Conservation (phyloP, 2,797 vertebrate species). For the Channa striata region DNA sequence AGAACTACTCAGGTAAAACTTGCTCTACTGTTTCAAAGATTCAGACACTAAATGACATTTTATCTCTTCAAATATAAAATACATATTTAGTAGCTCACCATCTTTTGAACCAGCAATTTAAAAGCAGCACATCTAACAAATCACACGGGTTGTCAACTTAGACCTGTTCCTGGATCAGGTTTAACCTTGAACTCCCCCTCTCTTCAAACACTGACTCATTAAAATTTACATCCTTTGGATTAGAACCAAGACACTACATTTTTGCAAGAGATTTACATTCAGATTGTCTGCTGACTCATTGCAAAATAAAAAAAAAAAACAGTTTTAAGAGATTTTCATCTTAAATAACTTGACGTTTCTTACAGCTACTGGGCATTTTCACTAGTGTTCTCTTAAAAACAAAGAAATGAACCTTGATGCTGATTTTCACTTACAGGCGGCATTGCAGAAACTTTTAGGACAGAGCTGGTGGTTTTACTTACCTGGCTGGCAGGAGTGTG, state of each 20-base stretch:
- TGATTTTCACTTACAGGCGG: not conserved
- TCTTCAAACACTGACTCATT: not conserved
- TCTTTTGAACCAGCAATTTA: not conserved
- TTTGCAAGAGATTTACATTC: not conserved
- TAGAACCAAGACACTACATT: not conserved
- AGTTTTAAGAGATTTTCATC: no score
- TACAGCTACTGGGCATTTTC: no score
- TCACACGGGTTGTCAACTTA: not conserved
- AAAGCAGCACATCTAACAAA: not conserved
- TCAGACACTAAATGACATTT: not conserved
- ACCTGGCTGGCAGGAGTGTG: slow-evolving; percentile 91
- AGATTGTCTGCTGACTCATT: not conserved
- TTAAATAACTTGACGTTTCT: no score
- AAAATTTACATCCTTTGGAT: not conserved
- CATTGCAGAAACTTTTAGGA: not conserved
- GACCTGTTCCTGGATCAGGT: not conserved
- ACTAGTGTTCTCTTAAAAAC: not conserved
- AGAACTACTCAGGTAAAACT: not conserved
- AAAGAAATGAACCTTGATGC: not conserved
- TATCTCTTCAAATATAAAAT: not conserved
- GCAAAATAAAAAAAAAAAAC: not conserved
- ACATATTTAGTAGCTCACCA: not conserved
- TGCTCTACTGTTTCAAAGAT: slow-evolving; percentile 4
- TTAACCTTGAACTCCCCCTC: slow-evolving; percentile 20
- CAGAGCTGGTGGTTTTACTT: slow-evolving; percentile 44